Evolutionary conservation across 2,797 vertebrate genomes (phyloP), one percentile per base, ranked within the genome.

Genomic region (Tapirus indicus): DNA sequence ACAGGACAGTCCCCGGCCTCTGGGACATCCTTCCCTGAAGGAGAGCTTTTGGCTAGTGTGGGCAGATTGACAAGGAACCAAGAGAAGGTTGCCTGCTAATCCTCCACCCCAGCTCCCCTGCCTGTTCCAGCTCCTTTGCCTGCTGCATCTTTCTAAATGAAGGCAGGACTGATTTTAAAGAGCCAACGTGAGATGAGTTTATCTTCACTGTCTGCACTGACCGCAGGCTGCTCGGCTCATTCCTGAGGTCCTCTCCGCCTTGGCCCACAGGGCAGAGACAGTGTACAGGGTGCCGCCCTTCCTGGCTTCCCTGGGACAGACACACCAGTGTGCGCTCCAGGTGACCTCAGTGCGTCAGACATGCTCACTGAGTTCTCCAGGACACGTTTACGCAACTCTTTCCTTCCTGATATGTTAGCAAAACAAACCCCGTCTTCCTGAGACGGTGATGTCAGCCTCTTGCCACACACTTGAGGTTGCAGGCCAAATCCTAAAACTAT

Each of bases 391-490:
- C 0, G 0, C 23, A 72, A 11, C 14, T 2, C 56, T 54, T 97
- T 96, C 95, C 87, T 96, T 97, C 88, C 79, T 82, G 80, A 49
- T 5, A 9, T 0, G 41, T 64, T 2, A 16, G 12, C 86, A 97
- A 97, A 94, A 96, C 89, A 97, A 85, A 91, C 35, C 64, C 78
- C 12, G 5, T 47, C 14, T 85, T 85, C 74, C 88, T 0, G 0
- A 7, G 52, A 52, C 0, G 3, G 14, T 27, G 62, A 88, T 2
- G 3, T 72, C 92, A 86, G 52, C n/a, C 80, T 83, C 54, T 71
- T 47, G 49, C 74, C 38, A 68, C 23, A 82, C 9, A 52, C 68
- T 75, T 69, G 35, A 7, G 25, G 72, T 79, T 41, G 35, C 11
- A 49, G 44, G 41, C 23, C 83, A 92, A 29, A 25, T 72, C 44